Base-by-base conservation (phyloP, 2,888 invertebrate genomes). In the Anthophora plumipes region DNA sequence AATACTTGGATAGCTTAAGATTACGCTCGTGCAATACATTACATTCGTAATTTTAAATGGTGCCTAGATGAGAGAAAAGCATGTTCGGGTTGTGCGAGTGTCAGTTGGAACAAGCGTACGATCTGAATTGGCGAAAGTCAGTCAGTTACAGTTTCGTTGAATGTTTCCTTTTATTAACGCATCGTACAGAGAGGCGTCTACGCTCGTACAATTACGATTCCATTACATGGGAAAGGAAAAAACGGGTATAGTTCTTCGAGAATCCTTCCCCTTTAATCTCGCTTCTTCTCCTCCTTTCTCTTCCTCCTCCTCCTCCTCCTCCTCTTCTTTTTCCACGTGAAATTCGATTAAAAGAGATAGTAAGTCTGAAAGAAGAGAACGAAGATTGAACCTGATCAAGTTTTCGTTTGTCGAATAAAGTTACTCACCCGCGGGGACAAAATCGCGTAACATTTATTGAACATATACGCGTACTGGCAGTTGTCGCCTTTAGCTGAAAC, bases 401-500 rank as follows among this genome's bases (percentile, higher is more conserved):
- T 0, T 4, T 0, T 43, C 3, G 1, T 22, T 11, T 6, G 5
- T 9, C 0, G 5, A 52, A 31, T 1, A 3, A 59, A 39, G 12
- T 17, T 63, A 85, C 91, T 86, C 69, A 92, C 92, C 84, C 86
- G 90, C 17, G 92, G 92, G 17, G 92, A 92, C 72, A 82, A 69
- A 79, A 84, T 82, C 22, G 92, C 91, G 72, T 92, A 92, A 80
- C 93, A 93, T 78, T 90, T 91, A 81, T 93, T 93, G 85, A 93
- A 92, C 52, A 88, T 89, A 75, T 91, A 93, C 25, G 93, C 93
- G 73, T 92, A 91, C 55, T 92, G 90, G 85, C 93, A 93, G 63
- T 91, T 89, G 73, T 93, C 92, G 4, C 91, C 91, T 7, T 90
- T 91, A 4, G 90, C 93, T 93, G 82, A 17, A 46, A 70, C 31